Percentiles rank a stretch among this genome's conserved stretches.
Conservation (phyloP, 92 coral and sea anemone species). For the Meandrina meandrites region DNA sequence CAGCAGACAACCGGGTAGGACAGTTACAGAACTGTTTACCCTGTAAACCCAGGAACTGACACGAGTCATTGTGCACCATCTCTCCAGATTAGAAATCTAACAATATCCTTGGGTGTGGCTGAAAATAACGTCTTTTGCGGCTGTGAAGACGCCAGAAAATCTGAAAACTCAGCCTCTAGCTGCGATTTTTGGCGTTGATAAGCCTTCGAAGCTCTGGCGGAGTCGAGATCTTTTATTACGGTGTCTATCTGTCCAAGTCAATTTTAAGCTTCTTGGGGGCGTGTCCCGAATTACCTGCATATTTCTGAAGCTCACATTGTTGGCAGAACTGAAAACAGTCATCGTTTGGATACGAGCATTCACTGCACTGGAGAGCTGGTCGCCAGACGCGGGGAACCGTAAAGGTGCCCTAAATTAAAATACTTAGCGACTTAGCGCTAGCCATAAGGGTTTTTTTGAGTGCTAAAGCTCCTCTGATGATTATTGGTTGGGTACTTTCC, state of each 20-base stretch:
- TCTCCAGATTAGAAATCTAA: slow-evolving; percentile 55
- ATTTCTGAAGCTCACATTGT: no score
- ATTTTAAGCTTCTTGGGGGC: no score
- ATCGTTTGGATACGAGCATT: no score
- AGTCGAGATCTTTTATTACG: no score
- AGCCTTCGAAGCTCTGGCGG: no score
- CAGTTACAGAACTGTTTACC: slow-evolving; percentile 47
- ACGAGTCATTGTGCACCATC: slow-evolving; percentile 45
- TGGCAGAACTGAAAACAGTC: no score
- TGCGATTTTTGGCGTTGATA: slow-evolving; percentile 53
- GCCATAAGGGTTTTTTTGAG: slow-evolving; percentile 52
- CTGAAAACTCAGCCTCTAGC: slow-evolving; percentile 42
- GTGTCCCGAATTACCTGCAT: no score
- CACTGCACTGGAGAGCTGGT: no score
- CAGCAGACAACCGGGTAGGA: slow-evolving; percentile 70
- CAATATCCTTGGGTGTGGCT: slow-evolving; percentile 46
- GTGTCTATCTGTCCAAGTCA: no score
- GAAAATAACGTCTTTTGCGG: slow-evolving; percentile 42
- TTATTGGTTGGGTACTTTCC: slow-evolving; percentile 51
- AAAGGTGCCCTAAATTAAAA: no score
- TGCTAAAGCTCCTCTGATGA: slow-evolving; percentile 62
- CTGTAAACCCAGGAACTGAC: slow-evolving; percentile 43
- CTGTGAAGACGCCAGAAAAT: slow-evolving; percentile 18
- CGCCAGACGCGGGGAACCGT: no score
- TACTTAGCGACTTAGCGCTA: slow-evolving; percentile 35